Percentiles rank a stretch among this genome's conserved stretches.
These are phyloP conservation scores for Urophycis tenuis DNA, from an alignment of 2,797 vertebrate species.

Conservation along the genomic window DNA sequence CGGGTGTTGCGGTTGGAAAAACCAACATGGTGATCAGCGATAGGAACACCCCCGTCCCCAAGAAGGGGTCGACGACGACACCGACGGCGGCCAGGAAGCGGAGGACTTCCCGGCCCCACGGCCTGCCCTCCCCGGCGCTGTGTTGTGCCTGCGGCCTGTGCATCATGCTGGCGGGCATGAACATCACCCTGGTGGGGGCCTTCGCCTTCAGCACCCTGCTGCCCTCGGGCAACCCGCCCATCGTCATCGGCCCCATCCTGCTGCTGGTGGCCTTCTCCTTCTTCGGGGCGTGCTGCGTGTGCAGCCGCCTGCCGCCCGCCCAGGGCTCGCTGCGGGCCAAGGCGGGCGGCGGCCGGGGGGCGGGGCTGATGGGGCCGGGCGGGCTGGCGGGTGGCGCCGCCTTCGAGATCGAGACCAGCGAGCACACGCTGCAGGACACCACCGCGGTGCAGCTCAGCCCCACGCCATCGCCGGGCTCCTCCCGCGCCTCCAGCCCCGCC, in stretches of 20 bases:
- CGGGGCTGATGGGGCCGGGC: conserved; percentile 71
- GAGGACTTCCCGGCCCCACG: conserved; percentile 66
- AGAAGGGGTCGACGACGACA: conserved; percentile 58
- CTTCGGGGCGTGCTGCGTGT: conserved; percentile 88
- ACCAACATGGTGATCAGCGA: conserved; percentile 68
- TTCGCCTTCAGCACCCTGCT: conserved; percentile 89
- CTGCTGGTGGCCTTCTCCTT: conserved; percentile 85
- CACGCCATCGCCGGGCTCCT: conserved; percentile 60
- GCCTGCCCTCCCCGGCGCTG: conserved; percentile 86
- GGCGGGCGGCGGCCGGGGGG: conserved; percentile 63
- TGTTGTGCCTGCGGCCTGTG: conserved; percentile 94
- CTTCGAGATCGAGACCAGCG: conserved; percentile 93
- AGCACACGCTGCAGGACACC: conserved; percentile 93
- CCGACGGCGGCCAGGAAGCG: conserved; percentile 55
- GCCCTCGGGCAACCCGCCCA: conserved; percentile 84
- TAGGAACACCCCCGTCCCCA: conserved; percentile 66
- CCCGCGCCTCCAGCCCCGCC: conserved; percentile 58
- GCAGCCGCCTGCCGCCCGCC: conserved; percentile 77
- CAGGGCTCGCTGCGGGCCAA: conserved; percentile 65
- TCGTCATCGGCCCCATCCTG: conserved; percentile 87
- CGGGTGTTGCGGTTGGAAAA: conserved; percentile 22
- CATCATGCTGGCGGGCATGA: conserved; percentile 94
- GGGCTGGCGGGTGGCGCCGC: conserved; percentile 63
- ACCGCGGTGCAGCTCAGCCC: conserved; percentile 79
- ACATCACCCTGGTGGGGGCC: conserved; percentile 93